A percentile compares a stretch with the other conserved stretches of the same genome.
phyloP scores from a whole-genome alignment of 2,113 vertebrate genomes.

The Rutilus rutilus region DNA sequence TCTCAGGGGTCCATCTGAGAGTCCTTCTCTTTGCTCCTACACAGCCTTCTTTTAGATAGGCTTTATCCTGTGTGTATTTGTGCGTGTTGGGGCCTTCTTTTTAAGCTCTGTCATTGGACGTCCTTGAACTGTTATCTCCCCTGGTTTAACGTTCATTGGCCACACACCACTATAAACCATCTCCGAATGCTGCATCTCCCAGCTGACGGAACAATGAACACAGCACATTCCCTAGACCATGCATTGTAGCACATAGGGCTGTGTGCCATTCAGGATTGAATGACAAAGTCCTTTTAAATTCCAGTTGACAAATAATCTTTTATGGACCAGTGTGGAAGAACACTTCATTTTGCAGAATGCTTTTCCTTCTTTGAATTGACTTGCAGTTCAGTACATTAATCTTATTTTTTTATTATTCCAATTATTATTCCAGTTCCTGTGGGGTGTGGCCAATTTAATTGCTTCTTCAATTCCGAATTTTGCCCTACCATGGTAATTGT shows the following conservation, averaged over 20 bases:
- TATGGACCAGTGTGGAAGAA: not conserved
- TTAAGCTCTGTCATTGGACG: conserved; percentile 21
- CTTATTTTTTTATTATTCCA: too few species aligned
- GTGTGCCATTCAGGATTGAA: not conserved
- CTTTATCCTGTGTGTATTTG: conserved; percentile 25
- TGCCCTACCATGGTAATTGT: not conserved
- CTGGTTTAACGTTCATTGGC: conserved; percentile 23
- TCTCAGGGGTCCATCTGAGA: conserved; percentile 27
- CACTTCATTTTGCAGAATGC: not conserved
- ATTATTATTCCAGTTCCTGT: too few species aligned
- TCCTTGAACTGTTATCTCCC: conserved; percentile 39
- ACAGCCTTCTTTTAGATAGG: conserved; percentile 28
- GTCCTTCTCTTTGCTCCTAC: conserved; percentile 36
- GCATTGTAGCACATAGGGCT: not conserved
- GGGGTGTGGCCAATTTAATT: not conserved
- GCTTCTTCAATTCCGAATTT: not conserved
- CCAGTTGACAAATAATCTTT: not conserved
- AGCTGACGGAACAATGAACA: conserved; percentile 6
- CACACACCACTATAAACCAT: conserved; percentile 24
- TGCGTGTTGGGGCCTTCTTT: conserved; percentile 3
- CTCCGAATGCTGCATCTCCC: not conserved
- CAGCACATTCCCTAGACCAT: conserved; percentile 8
- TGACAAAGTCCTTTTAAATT: conserved; percentile 2
- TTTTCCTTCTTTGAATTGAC: not conserved
- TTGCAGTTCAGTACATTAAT: too few species aligned